Percentiles rank a stretch among this genome's conserved stretches.
These are phyloP conservation scores for Galaxias olidus DNA, from an alignment of 2,797 vertebrate genomes.

Conservation along the genomic window DNA sequence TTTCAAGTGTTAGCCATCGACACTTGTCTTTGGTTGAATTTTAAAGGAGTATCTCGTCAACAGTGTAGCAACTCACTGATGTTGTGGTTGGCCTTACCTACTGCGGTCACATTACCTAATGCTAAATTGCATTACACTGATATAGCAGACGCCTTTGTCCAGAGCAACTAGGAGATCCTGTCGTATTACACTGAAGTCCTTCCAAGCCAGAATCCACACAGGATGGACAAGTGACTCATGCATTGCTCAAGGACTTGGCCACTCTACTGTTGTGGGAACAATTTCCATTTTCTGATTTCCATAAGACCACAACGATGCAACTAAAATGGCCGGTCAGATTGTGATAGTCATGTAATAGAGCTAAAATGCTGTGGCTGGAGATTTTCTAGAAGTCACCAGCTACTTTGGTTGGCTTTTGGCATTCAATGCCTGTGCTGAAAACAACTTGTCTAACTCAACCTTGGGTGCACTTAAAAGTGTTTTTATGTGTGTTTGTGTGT, in stretches of 20 bases:
- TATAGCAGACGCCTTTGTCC: constrained; percentile 5
- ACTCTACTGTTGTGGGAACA: constrained; percentile 67
- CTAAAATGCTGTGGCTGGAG: background rate
- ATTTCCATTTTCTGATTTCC: constrained; percentile 77
- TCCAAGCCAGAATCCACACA: constrained; percentile 62
- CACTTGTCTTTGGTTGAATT: no score
- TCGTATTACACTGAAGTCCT: constrained; percentile 68
- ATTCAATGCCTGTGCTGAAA: background rate
- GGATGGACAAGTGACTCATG: constrained; percentile 70
- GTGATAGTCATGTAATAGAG: background rate
- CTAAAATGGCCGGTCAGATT: constrained; percentile 74
- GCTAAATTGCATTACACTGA: no score
- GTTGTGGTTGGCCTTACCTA: no score
- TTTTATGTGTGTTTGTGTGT: background rate
- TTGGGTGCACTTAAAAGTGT: background rate
- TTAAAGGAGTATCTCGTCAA: no score
- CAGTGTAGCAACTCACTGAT: no score
- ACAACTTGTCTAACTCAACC: background rate
- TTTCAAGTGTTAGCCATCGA: constrained; percentile 45
- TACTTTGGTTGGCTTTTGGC: background rate
- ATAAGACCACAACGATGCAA: constrained; percentile 65
- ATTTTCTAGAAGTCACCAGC: background rate
- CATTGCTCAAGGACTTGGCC: constrained; percentile 67
- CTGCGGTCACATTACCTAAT: no score
- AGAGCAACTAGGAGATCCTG: no score